Evolutionary conservation across 2,113 vertebrate species (phyloP).

Genomic region (Peromyscus leucopus): DNA sequence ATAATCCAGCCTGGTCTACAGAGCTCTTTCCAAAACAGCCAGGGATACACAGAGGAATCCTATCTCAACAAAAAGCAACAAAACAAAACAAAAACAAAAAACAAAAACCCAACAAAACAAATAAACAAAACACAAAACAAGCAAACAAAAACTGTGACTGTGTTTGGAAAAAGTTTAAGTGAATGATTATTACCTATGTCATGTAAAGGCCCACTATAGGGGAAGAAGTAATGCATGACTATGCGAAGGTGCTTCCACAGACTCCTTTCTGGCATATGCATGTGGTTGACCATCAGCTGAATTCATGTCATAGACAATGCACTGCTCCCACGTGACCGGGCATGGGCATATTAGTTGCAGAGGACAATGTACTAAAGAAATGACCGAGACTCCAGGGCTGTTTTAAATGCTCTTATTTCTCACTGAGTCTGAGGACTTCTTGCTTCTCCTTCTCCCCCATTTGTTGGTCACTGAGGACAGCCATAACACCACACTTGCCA

Average conservation of each 20-base stretch:
- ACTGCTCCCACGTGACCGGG: rapidly evolving
- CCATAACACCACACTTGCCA: background rate
- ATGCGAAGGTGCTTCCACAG: background rate
- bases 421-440: background rate
- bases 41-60: too few species aligned
- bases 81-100: too few species aligned
- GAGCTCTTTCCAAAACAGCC: too few species aligned
- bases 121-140: too few species aligned
- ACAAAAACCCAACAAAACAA: too few species aligned
- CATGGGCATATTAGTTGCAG: background rate
- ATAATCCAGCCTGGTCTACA: too few species aligned
- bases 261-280: background rate
- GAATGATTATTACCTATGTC: background rate
- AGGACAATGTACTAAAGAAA: background rate
- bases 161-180: background rate
- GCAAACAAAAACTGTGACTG: too few species aligned
- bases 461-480: background rate
- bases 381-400: background rate
- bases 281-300: background rate
- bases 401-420: background rate
- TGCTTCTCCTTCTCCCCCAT: background rate
- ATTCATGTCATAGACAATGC: background rate
- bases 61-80: too few species aligned
- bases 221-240: background rate
- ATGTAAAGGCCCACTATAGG: background rate